Conservation (phyloP, 2,888 invertebrate genomes). For the Agrochola macilenta region DNA sequence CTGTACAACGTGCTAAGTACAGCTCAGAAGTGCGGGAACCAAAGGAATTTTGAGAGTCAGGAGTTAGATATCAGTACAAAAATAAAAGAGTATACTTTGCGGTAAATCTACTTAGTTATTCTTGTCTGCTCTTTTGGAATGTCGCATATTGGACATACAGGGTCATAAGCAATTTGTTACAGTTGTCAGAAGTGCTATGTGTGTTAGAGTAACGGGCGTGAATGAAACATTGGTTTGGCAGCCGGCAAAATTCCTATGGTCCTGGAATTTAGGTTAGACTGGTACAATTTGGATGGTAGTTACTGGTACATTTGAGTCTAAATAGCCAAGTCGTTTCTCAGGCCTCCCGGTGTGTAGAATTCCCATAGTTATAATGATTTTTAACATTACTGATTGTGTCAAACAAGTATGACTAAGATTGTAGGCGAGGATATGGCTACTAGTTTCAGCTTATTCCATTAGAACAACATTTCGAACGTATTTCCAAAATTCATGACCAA, state of each 20-base stretch:
- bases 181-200: conserved; percentile 15
- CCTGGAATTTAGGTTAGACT: conserved; percentile 20
- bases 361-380: neutral
- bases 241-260: conserved; percentile 9
- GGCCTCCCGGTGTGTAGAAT: neutral
- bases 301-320: neutral
- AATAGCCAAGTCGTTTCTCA: neutral
- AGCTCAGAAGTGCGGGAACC: neutral
- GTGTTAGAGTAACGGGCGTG: neutral
- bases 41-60: neutral
- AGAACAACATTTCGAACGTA: neutral
- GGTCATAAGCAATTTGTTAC: neutral
- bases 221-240: neutral
- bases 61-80: neutral
- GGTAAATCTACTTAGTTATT: neutral
- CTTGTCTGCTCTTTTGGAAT: neutral
- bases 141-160: neutral
- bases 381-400: neutral
- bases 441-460: neutral
- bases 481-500: neutral
- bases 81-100: neutral
- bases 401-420: neutral
- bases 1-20: neutral
- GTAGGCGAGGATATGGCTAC: neutral
- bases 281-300: neutral